Conservation (phyloP, 2,888 invertebrate genomes). For the Cataglyphis albicans region DNA sequence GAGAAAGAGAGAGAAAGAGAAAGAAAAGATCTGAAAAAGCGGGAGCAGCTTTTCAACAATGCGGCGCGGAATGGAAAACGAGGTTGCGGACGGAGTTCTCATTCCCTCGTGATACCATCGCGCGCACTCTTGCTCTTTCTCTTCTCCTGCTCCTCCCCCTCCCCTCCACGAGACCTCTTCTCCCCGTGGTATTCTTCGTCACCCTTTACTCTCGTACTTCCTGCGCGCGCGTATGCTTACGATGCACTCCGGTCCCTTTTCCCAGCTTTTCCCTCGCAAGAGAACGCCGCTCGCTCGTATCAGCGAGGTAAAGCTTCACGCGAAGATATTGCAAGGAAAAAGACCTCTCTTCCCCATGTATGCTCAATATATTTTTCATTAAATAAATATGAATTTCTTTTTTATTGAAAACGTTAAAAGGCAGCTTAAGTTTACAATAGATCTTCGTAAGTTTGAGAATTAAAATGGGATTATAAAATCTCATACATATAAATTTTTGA, state of each 20-base stretch:
- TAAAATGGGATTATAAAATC: neutral
- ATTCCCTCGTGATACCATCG: constrained; percentile 67
- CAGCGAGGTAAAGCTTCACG: constrained; percentile 26
- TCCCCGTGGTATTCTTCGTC: constrained; percentile 17
- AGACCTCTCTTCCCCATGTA: neutral
- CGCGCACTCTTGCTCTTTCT: neutral
- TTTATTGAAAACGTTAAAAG: neutral
- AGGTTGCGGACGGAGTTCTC: constrained; percentile 74
- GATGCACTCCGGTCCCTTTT: constrained; percentile 13
- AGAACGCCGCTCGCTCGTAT: constrained; percentile 16
- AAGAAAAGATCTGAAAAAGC: constrained; percentile 16
- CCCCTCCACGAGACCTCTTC: neutral
- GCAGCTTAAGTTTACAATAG: neutral
- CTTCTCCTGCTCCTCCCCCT: neutral
- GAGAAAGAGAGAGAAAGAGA: neutral
- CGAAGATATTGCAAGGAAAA: constrained; percentile 18
- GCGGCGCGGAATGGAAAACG: constrained; percentile 62
- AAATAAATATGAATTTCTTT: neutral
- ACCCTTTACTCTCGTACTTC: constrained; percentile 9
- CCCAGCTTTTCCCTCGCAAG: constrained; percentile 18
- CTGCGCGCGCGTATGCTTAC: constrained; percentile 26
- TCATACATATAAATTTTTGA: neutral
- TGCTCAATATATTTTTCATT: neutral
- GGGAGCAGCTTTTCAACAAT: constrained; percentile 48
- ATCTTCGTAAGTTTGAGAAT: neutral